phyloP scores from a whole-genome alignment of 1,140 invertebrate genomes.

The Mercenaria mercenaria region DNA sequence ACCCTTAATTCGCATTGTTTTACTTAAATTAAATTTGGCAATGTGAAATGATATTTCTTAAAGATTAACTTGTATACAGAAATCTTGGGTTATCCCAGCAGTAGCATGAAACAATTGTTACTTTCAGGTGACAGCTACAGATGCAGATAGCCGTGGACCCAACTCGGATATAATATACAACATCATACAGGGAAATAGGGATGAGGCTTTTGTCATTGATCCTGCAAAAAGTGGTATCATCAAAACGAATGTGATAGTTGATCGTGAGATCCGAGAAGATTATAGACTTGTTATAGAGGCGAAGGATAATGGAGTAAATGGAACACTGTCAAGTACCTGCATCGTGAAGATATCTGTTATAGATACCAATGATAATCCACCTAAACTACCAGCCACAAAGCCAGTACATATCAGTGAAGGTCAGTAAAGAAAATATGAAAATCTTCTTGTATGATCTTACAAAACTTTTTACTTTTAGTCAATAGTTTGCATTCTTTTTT shows the following conservation, averaged over 20 bases:
- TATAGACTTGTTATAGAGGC: slow-evolving; percentile 90
- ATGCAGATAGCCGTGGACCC: slow-evolving; percentile 92
- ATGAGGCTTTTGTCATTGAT: slow-evolving; percentile 98
- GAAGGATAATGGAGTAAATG: slow-evolving; percentile 73
- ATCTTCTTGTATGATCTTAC: neutral
- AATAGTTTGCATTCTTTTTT: too few species aligned
- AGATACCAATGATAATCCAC: slow-evolving; percentile 92
- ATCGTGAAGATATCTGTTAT: slow-evolving; percentile 92
- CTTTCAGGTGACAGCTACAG: slow-evolving; percentile 92
- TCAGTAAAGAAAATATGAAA: slow-evolving; percentile 80
- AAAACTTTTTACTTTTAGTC: too few species aligned
- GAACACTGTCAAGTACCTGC: slow-evolving; percentile 79
- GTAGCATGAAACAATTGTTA: too few species aligned
- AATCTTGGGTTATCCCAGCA: too few species aligned
- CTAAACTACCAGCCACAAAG: slow-evolving; percentile 85
- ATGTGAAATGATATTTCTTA: too few species aligned
- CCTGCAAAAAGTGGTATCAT: slow-evolving; percentile 97
- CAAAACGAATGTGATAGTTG: slow-evolving; percentile 97
- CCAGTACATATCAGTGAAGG: slow-evolving; percentile 86
- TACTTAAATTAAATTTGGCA: too few species aligned
- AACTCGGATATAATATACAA: slow-evolving; percentile 96
- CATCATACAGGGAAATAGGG: slow-evolving; percentile 98
- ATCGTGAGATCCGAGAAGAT: slow-evolving; percentile 96
- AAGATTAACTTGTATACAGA: too few species aligned
- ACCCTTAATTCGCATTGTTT: too few species aligned